Conservation (phyloP, 2,797 vertebrate genomes). For the Hemibagrus guttatus region DNA sequence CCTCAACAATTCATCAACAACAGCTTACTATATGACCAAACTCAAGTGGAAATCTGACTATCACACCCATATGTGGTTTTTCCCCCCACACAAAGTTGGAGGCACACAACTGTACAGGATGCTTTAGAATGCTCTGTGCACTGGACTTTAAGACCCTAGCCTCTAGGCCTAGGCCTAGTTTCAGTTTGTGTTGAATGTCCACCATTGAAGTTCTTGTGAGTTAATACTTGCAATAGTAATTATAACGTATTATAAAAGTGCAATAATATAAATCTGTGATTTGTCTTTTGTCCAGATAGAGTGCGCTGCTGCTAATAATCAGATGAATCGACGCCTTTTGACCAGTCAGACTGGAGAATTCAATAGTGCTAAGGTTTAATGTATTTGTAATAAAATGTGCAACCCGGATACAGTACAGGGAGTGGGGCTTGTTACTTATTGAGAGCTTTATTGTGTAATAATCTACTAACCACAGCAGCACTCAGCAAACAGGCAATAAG, state of each 20-base stretch:
- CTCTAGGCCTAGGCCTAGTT: neutral
- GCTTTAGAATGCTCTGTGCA: too few species aligned
- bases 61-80: neutral
- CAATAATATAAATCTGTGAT: neutral
- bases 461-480: constrained; percentile 72
- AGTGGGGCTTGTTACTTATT: constrained; percentile 75
- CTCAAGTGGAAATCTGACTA: neutral
- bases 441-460: constrained; percentile 74
- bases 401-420: constrained; percentile 63
- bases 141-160: neutral
- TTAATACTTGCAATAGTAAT: neutral
- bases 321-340: neutral
- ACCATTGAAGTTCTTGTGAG: neutral
- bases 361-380: neutral
- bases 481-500: constrained; percentile 60
- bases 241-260: neutral
- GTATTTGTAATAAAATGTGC: constrained; percentile 43
- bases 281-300: neutral
- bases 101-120: neutral
- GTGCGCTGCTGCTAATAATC: neutral
- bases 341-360: neutral
- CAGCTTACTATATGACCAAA: neutral
- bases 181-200: neutral
- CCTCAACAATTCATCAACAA: neutral
- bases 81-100: neutral